Evolutionary conservation across 2,113 vertebrate species (phyloP), one percentile per base, ranked within the genome.

Genomic region (Alces alces): DNA sequence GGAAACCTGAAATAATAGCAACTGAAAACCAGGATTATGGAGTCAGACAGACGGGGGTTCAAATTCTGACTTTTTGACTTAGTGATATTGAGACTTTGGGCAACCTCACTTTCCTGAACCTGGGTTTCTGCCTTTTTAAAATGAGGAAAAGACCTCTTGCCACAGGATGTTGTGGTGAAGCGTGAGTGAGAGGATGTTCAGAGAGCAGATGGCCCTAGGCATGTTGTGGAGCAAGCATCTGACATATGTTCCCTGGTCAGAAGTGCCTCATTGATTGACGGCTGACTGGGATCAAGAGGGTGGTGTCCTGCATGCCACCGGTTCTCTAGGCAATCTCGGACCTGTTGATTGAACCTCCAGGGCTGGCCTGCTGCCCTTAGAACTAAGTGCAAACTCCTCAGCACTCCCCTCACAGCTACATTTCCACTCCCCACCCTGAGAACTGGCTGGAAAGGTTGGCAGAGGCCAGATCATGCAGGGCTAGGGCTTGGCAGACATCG

Each of bases 21-120:
- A 64, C 73, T 36, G 43, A 93, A 58, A 93, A 73, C 52, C 54
- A 78, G 64, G 57, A 55, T 52, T 89, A 43, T 36, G 52, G 86
- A 89, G 89, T 61, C 94, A 79, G 33, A 52, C 5, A 12, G 64
- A 78, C 27, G 43, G n/a, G 64, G 43, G 52, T 78, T 92, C 80
- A 84, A 79, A 90, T 83, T 30, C 95, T 89, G 39, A 43, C 55
- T 43, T 94, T 85, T 39, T 57, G 28, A 84, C 85, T 70, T 47
- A 21, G 50, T 55, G 7, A 11, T 55, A 73, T 70, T 50, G 80
- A 79, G 47, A 73, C 36, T 85, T 83, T 33, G 76, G 33, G 33
- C 30, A 80, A 76, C 60, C 28, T 39, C 79, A 17, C 8, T 76
- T 78, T n/a, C 50, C 88, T 23, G 58, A 92, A 30, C 57, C 50